A percentile compares a stretch with the other conserved stretches of the same genome.
These are phyloP conservation scores for Papilio dardanus DNA, from an alignment of 1,140 invertebrate species.

Conservation along the genomic window DNA sequence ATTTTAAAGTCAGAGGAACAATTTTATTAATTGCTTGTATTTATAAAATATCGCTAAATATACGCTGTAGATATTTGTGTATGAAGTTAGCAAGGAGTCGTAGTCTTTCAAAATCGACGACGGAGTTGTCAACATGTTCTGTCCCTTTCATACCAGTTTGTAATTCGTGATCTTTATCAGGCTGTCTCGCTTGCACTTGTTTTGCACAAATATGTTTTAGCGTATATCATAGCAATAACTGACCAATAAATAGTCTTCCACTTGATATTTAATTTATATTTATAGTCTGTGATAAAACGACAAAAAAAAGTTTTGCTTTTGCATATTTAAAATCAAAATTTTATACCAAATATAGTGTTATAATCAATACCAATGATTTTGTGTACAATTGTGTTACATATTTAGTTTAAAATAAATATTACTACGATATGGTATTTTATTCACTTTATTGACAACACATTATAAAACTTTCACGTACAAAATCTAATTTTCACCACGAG, in stretches of 20 bases:
- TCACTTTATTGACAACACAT: neutral
- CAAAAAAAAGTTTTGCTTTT: slow-evolving; percentile 27
- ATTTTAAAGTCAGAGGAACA: too few relatives aligned
- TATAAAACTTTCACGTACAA: neutral
- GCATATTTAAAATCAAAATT: slow-evolving; percentile 25
- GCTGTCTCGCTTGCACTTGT: neutral
- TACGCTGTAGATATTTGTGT: neutral
- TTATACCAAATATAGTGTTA: slow-evolving; percentile 29
- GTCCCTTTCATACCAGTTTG: neutral
- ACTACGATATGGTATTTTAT: neutral
- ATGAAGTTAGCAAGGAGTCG: neutral
- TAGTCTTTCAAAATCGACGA: neutral
- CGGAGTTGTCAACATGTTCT: neutral
- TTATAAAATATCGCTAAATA: neutral
- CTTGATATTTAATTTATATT: slow-evolving; percentile 30
- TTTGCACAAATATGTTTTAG: neutral
- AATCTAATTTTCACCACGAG: slow-evolving; percentile 37
- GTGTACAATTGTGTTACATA: slow-evolving; percentile 27
- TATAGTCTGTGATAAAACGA: slow-evolving; percentile 42
- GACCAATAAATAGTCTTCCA: slow-evolving; percentile 44
- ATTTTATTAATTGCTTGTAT: neutral
- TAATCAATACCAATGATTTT: slow-evolving; percentile 17
- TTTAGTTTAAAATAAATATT: slow-evolving; percentile 31
- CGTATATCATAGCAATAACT: slow-evolving; percentile 6
- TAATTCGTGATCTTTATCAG: neutral